Evolutionary conservation across 2,113 vertebrate species (phyloP), one percentile per base, ranked within the genome.

Genomic region (Drymodes brunneopygia): DNA sequence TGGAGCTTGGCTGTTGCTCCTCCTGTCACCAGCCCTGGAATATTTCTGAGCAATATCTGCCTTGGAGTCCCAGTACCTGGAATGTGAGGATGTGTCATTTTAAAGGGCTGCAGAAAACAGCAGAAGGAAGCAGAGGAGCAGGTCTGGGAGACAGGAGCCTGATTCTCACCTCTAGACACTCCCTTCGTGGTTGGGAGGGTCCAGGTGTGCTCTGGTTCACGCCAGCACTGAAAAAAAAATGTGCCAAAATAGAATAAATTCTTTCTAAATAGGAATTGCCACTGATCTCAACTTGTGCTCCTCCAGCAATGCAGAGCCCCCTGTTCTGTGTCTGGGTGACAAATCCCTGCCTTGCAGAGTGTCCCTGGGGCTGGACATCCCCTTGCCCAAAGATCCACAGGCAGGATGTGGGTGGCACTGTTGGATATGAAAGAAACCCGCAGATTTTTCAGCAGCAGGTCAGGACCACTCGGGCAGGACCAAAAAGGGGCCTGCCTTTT

Each of bases 281-380:
- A 42, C 18, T 33, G 42, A 53, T 65, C 35, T 69, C 51, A 48
- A 15, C 28, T 82, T 42, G 8, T 48, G 35, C 47, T 64, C 1
- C 54, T 23, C 7, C 6, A 7, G 48, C 2, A 0, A 9, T 0
- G 6, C 29, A 33, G 44, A 58, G n/a, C 13, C 29, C 44, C 23
- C 67, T 56, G 61, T 15, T 57, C 36, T 73, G 2, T 9, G 36
- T 12, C 1, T 33, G 38, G 42, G 60, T 19, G 13, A 48, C 13
- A n/a, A 2, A 40, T 5, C 7, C 38, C 21, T 50, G 61, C 65
- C 24, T 33, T 18, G n/a, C 61, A 71, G 56, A 3, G 2, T 2
- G 19, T 81, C 45, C 67, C 82, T 11, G 16, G 74, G 61, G 70
- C 74, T 82, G 44, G 44, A 11, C 6, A 6, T 24, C 6, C 45